phyloP scores from a whole-genome alignment of 2,113 vertebrate species.

The Amblyornis subalaris region DNA sequence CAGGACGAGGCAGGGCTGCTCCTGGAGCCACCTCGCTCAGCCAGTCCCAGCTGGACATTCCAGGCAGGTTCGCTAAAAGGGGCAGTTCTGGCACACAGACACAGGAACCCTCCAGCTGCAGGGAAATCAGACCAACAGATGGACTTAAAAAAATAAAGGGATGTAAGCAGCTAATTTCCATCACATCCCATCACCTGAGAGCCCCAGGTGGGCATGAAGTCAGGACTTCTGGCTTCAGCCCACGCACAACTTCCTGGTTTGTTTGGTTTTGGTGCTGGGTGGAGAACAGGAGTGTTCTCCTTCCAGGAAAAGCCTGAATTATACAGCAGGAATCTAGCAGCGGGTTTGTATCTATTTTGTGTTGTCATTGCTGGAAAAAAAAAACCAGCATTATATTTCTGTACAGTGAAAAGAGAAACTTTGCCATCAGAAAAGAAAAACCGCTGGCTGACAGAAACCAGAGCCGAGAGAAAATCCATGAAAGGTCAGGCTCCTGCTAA shows the following conservation, averaged over 20 bases:
- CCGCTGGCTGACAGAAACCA: not conserved
- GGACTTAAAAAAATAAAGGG: not conserved
- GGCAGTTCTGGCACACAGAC: not conserved
- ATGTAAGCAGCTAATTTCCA: not conserved
- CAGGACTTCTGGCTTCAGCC: not conserved
- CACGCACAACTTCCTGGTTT: not conserved
- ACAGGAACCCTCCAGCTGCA: not conserved
- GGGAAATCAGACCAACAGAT: not conserved
- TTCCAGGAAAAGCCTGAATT: slow-evolving; percentile 12
- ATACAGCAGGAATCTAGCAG: not conserved
- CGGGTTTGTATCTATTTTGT: not conserved
- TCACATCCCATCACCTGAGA: not conserved
- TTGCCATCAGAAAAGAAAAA: not conserved
- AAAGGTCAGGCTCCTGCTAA: not conserved
- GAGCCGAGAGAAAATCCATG: not conserved
- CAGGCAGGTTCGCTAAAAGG: not conserved
- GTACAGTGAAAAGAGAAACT: not conserved
- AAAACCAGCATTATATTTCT: not conserved
- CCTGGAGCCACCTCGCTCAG: not conserved
- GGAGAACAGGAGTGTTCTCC: not conserved
- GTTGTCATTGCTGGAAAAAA: not conserved
- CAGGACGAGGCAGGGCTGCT: rapidly evolving
- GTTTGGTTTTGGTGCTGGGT: not conserved
- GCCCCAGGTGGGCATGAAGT: not conserved
- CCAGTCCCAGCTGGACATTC: rapidly evolving